Evolutionary conservation across 2,113 vertebrate species (phyloP).

Genomic region (Chlamydotis undulata): DNA sequence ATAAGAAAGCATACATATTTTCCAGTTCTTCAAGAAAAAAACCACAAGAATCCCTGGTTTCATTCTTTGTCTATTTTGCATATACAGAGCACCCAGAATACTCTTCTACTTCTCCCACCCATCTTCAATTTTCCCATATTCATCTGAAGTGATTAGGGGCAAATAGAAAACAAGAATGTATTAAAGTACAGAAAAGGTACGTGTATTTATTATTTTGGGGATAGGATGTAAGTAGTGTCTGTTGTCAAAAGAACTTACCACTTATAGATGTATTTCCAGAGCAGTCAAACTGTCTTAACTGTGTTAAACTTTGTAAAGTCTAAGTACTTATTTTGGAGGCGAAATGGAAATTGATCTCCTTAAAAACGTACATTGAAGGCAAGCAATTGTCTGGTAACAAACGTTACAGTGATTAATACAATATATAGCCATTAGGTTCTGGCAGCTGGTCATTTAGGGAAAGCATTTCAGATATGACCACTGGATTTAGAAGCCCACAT

Average conservation of each 20-base stretch:
- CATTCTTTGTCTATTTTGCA: background rate
- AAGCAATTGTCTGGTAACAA: background rate
- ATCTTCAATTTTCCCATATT: slow-evolving; percentile 25
- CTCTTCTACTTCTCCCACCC: slow-evolving; percentile 63
- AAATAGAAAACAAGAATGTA: background rate
- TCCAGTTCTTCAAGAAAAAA: background rate
- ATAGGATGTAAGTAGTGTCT: background rate
- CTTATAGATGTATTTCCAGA: background rate
- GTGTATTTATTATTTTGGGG: background rate
- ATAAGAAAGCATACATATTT: background rate
- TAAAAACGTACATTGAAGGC: background rate
- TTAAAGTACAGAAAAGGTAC: background rate
- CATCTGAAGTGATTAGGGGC: slow-evolving; percentile 61
- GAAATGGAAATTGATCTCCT: background rate
- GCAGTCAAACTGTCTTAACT: background rate
- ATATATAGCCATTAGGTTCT: background rate
- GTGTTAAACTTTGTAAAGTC: background rate
- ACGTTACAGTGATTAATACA: background rate
- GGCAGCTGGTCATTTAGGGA: background rate
- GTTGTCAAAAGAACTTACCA: background rate
- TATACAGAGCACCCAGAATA: slow-evolving; percentile 51
- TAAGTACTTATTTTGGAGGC: background rate
- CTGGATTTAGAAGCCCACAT: background rate
- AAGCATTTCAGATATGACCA: background rate
- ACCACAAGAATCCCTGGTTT: background rate